Conservation (phyloP, 2,113 vertebrate species). For the Chascanopsetta lugubris region DNA sequence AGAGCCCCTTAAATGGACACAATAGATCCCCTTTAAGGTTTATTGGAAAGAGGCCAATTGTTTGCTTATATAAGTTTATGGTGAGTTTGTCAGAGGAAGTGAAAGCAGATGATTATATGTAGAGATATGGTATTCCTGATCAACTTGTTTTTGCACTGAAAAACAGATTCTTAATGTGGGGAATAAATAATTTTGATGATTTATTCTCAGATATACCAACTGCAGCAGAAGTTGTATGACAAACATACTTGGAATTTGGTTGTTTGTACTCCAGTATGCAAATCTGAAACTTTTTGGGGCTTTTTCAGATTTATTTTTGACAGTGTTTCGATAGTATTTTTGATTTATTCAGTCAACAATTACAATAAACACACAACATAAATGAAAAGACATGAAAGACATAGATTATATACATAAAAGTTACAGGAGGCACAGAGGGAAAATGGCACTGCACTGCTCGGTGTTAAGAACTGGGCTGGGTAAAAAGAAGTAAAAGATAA, state of each 20-base stretch:
- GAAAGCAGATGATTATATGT: neutral
- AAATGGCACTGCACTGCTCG: no score
- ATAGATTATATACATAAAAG: no score
- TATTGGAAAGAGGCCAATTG: conserved; percentile 40
- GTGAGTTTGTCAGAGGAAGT: conserved; percentile 10
- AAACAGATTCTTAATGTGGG: neutral
- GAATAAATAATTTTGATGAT: neutral
- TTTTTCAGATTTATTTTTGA: conserved; percentile 6
- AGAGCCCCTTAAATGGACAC: no score
- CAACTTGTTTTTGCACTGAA: neutral
- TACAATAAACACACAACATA: no score
- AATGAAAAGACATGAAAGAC: no score
- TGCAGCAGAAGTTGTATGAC: neutral
- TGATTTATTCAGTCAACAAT: no score
- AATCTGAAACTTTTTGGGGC: neutral
- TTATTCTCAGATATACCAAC: neutral
- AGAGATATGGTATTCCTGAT: conserved; percentile 12
- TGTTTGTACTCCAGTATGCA: neutral
- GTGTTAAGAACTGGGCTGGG: no score
- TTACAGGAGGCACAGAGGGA: no score
- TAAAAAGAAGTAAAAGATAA: no score
- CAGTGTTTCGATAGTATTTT: no score
- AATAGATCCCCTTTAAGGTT: no score
- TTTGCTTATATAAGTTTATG: conserved; percentile 11
- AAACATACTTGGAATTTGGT: neutral